Evolutionary conservation across 2,797 vertebrate genomes (phyloP), one percentile per base, ranked within the genome.

Genomic region (Sebastiscus tertius): DNA sequence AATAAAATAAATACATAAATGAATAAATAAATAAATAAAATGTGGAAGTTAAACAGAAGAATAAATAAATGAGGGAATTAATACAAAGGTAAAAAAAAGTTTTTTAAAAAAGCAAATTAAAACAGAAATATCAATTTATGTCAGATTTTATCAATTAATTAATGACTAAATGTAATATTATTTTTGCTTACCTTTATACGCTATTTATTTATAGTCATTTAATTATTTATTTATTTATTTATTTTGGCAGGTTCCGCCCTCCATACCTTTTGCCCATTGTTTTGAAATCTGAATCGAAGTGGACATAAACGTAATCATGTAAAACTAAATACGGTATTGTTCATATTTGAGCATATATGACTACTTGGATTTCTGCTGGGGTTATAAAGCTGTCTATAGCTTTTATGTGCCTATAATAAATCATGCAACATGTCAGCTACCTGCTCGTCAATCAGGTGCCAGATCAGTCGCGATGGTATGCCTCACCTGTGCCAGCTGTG

Each of bases 401-500:
- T 9, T 56, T 13, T 18, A 59, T 18, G 26, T 59, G 26, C 26
- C 26, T 0, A 0, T 16, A 24, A 11, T 55, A 55, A 55, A 55
- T 24, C 12, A 26, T 56, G 55, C 55, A 56, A 13, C 0, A 13
- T 26, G 55, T 14, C 26, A 26, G 56, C 56, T 16, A 27, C 26
- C 26, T 58, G 56, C 5, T 60, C 56, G 59, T 20, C 29, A 20
- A 20, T 33, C 39, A 9, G 5, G 0, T n/a, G 27, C 10, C 27
- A 33, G 18, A 6, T 29, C 18, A 33, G 0, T 22, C 4, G 20
- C 20, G 22, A 0, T 22, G 61, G 12, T n/a, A 36, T 24, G 7
- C 34, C 0, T 65, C 36, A 93, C 93, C 92, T 93, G 92, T 8
- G 66, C 88, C 93, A 93, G 94, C 90, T 90, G 93, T 77, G 39